Evolutionary conservation across 2,888 invertebrate genomes (phyloP), one percentile per base, ranked within the genome.

Genomic region (Pseudococcus longispinus): DNA sequence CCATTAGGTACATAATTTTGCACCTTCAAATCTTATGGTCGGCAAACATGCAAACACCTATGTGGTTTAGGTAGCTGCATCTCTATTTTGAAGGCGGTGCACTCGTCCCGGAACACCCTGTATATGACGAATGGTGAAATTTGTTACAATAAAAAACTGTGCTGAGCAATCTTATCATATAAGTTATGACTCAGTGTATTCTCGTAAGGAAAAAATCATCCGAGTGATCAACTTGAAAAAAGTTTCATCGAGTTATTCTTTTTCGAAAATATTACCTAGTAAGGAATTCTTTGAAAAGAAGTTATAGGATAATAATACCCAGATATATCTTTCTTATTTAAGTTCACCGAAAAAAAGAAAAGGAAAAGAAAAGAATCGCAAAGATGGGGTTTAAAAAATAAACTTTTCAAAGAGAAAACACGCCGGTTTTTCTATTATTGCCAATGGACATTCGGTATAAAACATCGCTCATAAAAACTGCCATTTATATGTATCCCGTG

Each of bases 341-440:
- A 60, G 60, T 23, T 23, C 13, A 23, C 9, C 20, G 29, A 70
- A 70, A 70, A 29, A 70, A 70, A 70, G 26, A 70, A 29, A 26
- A 18, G 1, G 44, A 46, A 46, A 13, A 46, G 13, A 51, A 51
- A 51, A n/a, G 23, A 60, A 8, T 11, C 9, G 55, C 15, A 55
- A 55, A 23, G 23, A 23, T 60, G 23, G 60, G 60, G 74, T 32
- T 74, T 32, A 32, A 74, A 74, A 32, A 74, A 74, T 74, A 74
- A 74, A 74, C 74, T 74, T 74, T 74, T 18, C 74, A 74, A 74
- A 74, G 32, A 9, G 18, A 74, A 74, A 74, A 74, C 29, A 74
- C 32, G 74, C 29, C 18, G 32, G 20, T n/a, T 32, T n/a, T 74
- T 74, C 74, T 32, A 74, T 74, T 74, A 29, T 74, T 74, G 18